Evolutionary conservation across 1,140 invertebrate species (phyloP).

Genomic region (Ostrea denselamellosa): DNA sequence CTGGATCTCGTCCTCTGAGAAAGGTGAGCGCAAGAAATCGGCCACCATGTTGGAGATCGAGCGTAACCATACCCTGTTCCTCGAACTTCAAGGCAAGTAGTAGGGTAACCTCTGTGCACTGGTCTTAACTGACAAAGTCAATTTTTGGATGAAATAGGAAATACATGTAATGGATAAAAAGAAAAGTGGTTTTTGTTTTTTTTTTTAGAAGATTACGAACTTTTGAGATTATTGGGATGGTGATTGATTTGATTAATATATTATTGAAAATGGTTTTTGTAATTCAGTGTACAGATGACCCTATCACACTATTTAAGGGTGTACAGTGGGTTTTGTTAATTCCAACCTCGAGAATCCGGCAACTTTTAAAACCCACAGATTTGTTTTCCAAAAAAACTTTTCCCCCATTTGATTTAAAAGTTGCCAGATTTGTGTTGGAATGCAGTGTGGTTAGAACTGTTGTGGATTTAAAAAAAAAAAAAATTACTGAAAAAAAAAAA

Average conservation of each 20-base stretch:
- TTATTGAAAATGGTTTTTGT: background rate
- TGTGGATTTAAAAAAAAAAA: background rate
- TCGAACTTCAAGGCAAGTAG: slow-evolving; percentile 91
- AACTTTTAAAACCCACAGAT: background rate
- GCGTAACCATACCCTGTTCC: slow-evolving; percentile 89
- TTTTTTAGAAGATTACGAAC: too few species aligned
- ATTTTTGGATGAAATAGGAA: background rate
- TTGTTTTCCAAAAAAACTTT: too few species aligned
- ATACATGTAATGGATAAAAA: too few species aligned
- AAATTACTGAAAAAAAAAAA: too few species aligned
- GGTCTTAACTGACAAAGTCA: background rate
- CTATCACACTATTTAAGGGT: background rate
- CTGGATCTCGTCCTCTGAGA: slow-evolving; percentile 67
- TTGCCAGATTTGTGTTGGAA: background rate
- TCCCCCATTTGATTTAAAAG: background rate
- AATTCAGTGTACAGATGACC: slow-evolving; percentile 8
- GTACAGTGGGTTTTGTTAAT: background rate
- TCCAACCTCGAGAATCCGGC: background rate
- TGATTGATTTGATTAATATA: background rate
- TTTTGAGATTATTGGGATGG: background rate
- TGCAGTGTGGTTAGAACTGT: background rate
- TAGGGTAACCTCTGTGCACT: slow-evolving; percentile 45
- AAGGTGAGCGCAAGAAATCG: slow-evolving; percentile 89
- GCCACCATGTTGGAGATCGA: slow-evolving; percentile 94
- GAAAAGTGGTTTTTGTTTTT: too few species aligned